Evolutionary conservation across 2,888 invertebrate genomes (phyloP).

Genomic region (Ophion costatus): DNA sequence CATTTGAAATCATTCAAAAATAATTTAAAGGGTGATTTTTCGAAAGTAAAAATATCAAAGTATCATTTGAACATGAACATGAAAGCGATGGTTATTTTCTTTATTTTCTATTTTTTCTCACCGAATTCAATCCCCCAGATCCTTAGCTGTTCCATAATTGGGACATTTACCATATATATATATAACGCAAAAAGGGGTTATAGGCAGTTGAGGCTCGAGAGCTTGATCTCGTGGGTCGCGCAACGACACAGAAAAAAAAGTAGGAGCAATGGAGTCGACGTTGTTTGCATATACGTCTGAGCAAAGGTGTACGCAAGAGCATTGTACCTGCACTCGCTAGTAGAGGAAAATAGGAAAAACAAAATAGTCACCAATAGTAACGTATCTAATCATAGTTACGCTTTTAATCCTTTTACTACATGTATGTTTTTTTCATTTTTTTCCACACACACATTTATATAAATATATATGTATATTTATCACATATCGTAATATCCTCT

Average conservation of each 20-base stretch:
- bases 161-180: too few relatives aligned
- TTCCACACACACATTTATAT: constrained; percentile 42
- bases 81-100: too few relatives aligned
- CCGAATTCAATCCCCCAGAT: too few relatives aligned
- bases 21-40: too few relatives aligned
- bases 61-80: too few relatives aligned
- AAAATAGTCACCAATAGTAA: too few relatives aligned
- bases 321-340: constrained; percentile 42
- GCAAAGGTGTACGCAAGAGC: constrained; percentile 54
- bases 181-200: constrained; percentile 15
- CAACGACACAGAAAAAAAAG: not conserved
- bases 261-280: constrained; percentile 43
- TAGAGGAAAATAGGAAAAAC: constrained; percentile 13
- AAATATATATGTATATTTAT: constrained; percentile 36
- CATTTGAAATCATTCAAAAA: too few relatives aligned
- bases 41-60: too few relatives aligned
- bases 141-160: too few relatives aligned
- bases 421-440: constrained; percentile 66
- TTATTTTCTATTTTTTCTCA: too few relatives aligned
- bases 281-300: constrained; percentile 58
- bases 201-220: constrained; percentile 49
- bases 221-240: constrained; percentile 27
- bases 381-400: constrained; percentile 68
- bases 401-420: constrained; percentile 68
- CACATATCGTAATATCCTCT: constrained; percentile 48